phyloP scores from a whole-genome alignment of 2,797 vertebrate genomes.

The Melanotaenia maccullochi region DNA sequence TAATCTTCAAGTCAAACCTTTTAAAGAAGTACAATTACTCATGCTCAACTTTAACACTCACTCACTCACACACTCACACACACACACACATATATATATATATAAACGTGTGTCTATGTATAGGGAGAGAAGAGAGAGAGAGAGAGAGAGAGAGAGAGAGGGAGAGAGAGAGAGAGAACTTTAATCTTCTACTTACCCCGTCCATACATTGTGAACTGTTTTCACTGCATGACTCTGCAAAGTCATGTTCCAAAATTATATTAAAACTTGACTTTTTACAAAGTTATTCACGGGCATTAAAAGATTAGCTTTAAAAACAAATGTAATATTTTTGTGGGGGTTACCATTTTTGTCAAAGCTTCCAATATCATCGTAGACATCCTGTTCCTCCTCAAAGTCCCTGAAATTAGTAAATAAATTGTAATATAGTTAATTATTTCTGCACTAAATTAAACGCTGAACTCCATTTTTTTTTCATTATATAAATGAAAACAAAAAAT shows the following conservation, averaged over 20 bases:
- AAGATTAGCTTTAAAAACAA: background rate
- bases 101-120: too few species aligned
- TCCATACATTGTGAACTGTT: constrained; percentile 64
- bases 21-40: background rate
- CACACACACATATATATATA: too few species aligned
- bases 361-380: constrained; percentile 72
- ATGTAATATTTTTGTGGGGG: background rate
- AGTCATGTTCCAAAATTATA: background rate
- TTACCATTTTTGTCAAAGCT: constrained; percentile 68
- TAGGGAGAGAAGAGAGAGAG: too few species aligned
- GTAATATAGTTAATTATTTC: background rate
- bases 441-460: background rate
- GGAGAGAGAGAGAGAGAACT: background rate
- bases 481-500: too few species aligned
- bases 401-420: constrained; percentile 40
- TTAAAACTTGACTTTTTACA: background rate
- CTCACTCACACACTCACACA: too few species aligned
- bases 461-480: background rate
- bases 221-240: constrained; percentile 75
- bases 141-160: too few species aligned
- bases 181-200: constrained; percentile 58
- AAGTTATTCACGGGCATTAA: background rate
- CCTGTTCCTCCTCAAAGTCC: constrained; percentile 49
- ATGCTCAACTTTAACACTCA: too few species aligned
- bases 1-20: background rate